Base-by-base conservation (phyloP, 2,113 vertebrate genomes). In the Panthera leo region DNA sequence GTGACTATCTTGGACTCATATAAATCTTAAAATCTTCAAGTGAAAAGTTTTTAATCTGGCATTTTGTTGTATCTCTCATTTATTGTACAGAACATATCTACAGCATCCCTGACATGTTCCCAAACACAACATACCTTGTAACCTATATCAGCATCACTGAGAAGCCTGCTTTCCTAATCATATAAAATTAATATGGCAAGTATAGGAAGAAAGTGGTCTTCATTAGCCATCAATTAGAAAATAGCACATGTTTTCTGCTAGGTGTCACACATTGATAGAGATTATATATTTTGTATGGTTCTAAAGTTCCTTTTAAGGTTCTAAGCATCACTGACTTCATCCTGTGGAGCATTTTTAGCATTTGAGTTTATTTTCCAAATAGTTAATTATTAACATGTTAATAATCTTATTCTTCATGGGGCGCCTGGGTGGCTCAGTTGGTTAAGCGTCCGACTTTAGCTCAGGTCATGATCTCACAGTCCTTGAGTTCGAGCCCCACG, bases 321-420 rank as follows among this genome's bases (percentile, higher is more conserved):
- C 61, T 75, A 42, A 79, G 55, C 91, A 61, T 48, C 39, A 63
- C 16, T 85, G 39, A 12, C 31, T 34, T 92, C 11, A 76, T 82
- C 16, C 58, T 86, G 11, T 89, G 73, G 63, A 96, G 67, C 15
- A 58, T 61, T 53, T 89, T 55, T 96, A 87, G 25, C 86, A 42
- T 94, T 95, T 91, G 89, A 92, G 9, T 92, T 94, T 9, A 55
- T 94, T 95, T 95, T 91, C 67, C 36, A 85, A 87, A 67, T 53
- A 80, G 34, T 90, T 89, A 90, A 89, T 82, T 92, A 65, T 89
- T 82, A 89, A 36, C 21, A 63, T 34, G 23, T 36, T 84, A 82
- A 80, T 36, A 63, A 34, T 91, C 18, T 76, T 80, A 84, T 29
- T 86, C 82, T 96, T 68, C 88, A 42, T 63, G 45, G 45, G 45